phyloP scores from a whole-genome alignment of 92 coral and sea anemone genomes.

The Palythoa grandiflora region DNA sequence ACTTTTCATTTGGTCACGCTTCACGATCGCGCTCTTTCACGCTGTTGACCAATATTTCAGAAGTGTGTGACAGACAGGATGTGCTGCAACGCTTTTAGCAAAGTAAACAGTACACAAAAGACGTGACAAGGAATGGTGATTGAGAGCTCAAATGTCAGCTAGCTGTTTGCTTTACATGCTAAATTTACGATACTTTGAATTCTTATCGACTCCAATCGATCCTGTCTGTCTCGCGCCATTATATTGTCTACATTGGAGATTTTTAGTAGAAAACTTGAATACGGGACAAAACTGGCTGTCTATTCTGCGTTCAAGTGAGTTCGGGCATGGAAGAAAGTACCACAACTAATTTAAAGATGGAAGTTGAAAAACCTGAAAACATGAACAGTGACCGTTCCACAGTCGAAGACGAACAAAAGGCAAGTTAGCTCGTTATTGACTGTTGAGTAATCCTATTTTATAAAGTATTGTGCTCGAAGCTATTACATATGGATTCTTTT shows the following conservation, averaged over 20 bases:
- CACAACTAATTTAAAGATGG: background rate
- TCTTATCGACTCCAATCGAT: background rate
- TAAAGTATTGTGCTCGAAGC: background rate
- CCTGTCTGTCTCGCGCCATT: background rate
- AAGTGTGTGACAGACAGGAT: too few species aligned
- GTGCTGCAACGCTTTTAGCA: background rate
- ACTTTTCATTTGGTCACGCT: too few species aligned
- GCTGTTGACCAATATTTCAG: too few species aligned
- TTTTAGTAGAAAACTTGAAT: background rate
- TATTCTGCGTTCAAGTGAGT: background rate
- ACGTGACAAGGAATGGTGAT: constrained; percentile 2
- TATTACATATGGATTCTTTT: background rate
- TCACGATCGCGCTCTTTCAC: too few species aligned
- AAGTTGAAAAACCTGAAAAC: background rate
- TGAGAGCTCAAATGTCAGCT: constrained; percentile 9
- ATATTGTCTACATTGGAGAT: background rate
- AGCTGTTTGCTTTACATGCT: background rate
- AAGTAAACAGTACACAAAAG: background rate
- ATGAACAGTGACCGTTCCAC: background rate
- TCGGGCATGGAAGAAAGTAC: constrained; percentile 6
- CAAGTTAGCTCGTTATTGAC: background rate
- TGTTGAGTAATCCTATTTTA: background rate
- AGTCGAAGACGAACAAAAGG: constrained; percentile 3
- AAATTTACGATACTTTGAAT: background rate
- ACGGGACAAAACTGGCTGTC: background rate